A percentile compares a stretch with the other conserved stretches of the same genome.
Evolutionary conservation across 1,140 invertebrate genomes (phyloP).

Genomic region (Lineus longissimus): DNA sequence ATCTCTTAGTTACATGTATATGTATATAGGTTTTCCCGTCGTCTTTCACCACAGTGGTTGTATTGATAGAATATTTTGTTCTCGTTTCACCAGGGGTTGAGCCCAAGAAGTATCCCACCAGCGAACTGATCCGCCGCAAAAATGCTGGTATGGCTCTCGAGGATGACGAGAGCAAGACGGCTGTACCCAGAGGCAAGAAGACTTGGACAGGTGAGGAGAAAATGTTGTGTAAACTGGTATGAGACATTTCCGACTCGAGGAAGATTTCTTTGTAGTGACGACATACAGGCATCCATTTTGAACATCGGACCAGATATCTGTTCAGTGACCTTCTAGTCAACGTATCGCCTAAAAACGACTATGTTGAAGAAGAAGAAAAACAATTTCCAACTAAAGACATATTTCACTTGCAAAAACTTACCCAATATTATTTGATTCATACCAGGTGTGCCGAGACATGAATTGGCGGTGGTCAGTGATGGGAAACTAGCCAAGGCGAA

Average conservation of each 20-base stretch:
- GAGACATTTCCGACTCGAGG: background rate
- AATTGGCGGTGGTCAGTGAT: too few relatives aligned
- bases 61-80: background rate
- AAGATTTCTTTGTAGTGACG: background rate
- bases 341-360: background rate
- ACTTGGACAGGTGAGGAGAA: constrained; percentile 38
- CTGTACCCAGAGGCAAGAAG: constrained; percentile 40
- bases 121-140: constrained; percentile 43
- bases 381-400: background rate
- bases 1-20: too few relatives aligned
- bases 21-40: too few relatives aligned
- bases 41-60: too few relatives aligned
- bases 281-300: background rate
- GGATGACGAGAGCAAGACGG: constrained; percentile 37
- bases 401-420: too few relatives aligned
- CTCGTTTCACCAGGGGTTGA: constrained; percentile 35
- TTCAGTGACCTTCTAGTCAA: background rate
- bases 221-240: background rate
- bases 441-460: too few relatives aligned
- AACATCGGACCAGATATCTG: background rate
- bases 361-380: constrained; percentile 27
- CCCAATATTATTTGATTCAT: too few relatives aligned
- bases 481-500: too few relatives aligned
- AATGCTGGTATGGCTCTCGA: constrained; percentile 39
- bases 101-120: constrained; percentile 38